These are phyloP conservation scores for Grus americana DNA, from an alignment of 2,113 vertebrate species.

Conservation along the genomic window DNA sequence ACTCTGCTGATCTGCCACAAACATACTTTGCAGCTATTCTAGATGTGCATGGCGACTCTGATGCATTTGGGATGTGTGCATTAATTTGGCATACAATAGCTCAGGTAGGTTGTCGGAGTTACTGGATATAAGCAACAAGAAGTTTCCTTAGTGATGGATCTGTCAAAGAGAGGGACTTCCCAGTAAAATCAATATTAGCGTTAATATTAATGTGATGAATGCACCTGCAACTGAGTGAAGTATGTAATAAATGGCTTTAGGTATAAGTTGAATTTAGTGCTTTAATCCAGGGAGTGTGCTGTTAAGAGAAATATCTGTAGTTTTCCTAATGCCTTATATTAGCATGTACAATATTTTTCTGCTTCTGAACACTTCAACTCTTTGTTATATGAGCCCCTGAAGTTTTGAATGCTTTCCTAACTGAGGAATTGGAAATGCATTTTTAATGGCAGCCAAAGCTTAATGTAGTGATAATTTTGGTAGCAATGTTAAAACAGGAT, in stretches of 20 bases:
- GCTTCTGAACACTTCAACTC: not conserved
- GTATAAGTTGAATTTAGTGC: not conserved
- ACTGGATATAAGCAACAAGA: not conserved
- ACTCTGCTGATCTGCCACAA: not conserved
- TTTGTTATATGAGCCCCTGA: not conserved
- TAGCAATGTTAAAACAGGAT: not conserved
- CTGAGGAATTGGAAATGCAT: not conserved
- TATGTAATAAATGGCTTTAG: not conserved
- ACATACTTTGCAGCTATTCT: not conserved
- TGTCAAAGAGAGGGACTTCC: not conserved
- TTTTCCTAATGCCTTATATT: not conserved
- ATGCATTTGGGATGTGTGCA: not conserved
- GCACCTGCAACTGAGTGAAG: not conserved
- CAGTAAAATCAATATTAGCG: not conserved
- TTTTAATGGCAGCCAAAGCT: constrained; percentile 7
- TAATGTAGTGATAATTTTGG: not conserved
- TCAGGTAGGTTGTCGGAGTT: not conserved
- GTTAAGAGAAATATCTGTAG: not conserved
- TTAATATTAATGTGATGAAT: constrained; percentile 14
- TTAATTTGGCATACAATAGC: not conserved
- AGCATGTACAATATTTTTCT: not conserved
- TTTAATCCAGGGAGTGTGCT: not conserved
- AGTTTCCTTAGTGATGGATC: not conserved
- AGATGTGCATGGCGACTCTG: accelerated
- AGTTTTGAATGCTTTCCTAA: not conserved